These are phyloP conservation scores for Cepphus grylle DNA, from an alignment of 2,113 vertebrate species.

Conservation along the genomic window DNA sequence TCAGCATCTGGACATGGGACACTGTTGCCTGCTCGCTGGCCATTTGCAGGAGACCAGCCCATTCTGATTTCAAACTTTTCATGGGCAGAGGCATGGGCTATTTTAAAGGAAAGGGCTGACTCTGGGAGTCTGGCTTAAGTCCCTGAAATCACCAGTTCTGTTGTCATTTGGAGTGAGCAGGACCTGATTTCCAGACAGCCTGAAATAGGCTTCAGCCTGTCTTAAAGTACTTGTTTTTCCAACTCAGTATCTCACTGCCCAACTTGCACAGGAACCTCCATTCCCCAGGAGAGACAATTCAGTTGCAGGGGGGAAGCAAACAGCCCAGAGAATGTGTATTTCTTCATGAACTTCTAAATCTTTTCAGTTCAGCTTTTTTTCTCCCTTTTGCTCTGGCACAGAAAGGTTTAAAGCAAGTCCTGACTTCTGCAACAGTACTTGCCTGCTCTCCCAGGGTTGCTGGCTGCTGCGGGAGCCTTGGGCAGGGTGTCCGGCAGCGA, in stretches of 20 bases:
- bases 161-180: background rate
- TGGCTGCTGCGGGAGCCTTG: fast-evolving
- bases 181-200: background rate
- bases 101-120: background rate
- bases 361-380: background rate
- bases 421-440: background rate
- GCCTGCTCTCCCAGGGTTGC: background rate
- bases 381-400: background rate
- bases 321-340: background rate
- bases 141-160: background rate
- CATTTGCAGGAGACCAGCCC: background rate
- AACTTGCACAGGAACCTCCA: background rate
- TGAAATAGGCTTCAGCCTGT: background rate
- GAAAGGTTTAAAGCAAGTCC: background rate
- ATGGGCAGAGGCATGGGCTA: background rate
- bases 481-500: fast-evolving
- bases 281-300: background rate
- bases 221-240: background rate
- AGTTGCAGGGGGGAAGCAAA: background rate
- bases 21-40: background rate
- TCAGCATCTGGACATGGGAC: background rate
- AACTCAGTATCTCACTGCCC: background rate
- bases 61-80: background rate
- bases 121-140: background rate
- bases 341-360: background rate